Conservation (phyloP, 2,888 invertebrate species). For the Caenorhabditis becei region DNA sequence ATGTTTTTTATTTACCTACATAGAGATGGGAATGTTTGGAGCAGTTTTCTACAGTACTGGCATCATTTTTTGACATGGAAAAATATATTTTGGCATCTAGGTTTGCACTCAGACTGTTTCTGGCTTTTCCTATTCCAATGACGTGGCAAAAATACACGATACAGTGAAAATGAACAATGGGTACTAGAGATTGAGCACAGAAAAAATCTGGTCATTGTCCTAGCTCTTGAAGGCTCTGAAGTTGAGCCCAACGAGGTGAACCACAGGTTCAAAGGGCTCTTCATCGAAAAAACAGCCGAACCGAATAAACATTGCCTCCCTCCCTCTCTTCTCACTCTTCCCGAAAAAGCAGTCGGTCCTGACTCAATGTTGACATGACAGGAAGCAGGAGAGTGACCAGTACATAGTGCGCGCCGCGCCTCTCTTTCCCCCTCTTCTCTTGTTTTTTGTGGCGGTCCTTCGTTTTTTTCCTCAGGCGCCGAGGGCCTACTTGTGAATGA, state of each 20-base stretch:
- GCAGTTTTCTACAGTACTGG: too few species aligned
- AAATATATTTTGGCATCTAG: too few species aligned
- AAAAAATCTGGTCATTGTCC: conserved; percentile 50
- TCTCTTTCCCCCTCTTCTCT: too few species aligned
- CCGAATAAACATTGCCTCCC: conserved; percentile 13
- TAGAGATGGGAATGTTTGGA: too few species aligned
- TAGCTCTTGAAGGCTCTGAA: conserved; percentile 34
- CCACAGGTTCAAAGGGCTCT: conserved; percentile 35
- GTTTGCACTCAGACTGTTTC: too few species aligned
- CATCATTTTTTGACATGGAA: too few species aligned
- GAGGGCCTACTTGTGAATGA: conserved; percentile 52
- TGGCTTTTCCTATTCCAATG: too few species aligned
- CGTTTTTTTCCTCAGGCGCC: conserved; percentile 17
- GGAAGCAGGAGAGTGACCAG: conserved; percentile 44
- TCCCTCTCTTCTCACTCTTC: background rate
- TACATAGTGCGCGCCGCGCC: conserved; percentile 26
- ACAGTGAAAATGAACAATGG: background rate
- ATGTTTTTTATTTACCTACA: too few species aligned
- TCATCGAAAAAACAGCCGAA: conserved; percentile 26
- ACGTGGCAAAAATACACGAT: background rate
- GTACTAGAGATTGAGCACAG: conserved; percentile 33
- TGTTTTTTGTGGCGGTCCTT: conserved; percentile 23
- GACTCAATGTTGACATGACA: conserved; percentile 53
- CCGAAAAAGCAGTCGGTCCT: conserved; percentile 13
- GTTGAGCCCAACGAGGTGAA: background rate